Conservation (phyloP, 1,140 invertebrate genomes). For the Chlorops oryzae region DNA sequence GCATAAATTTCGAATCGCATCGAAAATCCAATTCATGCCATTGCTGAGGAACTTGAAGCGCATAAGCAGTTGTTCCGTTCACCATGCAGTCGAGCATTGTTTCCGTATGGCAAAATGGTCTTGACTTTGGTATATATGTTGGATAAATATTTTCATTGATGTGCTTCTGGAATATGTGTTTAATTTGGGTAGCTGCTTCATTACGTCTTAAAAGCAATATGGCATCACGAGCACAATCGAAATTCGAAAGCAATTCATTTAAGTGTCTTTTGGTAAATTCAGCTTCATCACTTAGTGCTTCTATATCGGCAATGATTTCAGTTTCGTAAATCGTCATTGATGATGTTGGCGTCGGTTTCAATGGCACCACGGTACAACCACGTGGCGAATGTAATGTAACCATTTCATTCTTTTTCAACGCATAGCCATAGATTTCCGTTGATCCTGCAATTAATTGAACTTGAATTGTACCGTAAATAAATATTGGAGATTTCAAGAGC, state of each 20-base stretch:
- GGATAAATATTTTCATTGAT: conserved; percentile 50
- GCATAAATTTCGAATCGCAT: conserved; percentile 34
- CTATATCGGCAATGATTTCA: background rate
- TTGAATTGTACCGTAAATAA: conserved; percentile 48
- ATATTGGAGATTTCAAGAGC: conserved; percentile 16
- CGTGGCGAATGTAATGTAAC: conserved; percentile 51
- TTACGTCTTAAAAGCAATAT: conserved; percentile 36
- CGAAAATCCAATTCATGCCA: conserved; percentile 36
- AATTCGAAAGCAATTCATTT: no score
- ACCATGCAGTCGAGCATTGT: conserved; percentile 36
- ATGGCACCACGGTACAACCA: conserved; percentile 50
- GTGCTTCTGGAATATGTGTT: conserved; percentile 27
- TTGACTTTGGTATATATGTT: conserved; percentile 21
- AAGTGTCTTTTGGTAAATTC: no score
- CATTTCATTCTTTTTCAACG: conserved; percentile 18
- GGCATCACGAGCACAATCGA: conserved; percentile 25
- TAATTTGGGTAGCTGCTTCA: conserved; percentile 15
- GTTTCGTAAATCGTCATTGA: background rate
- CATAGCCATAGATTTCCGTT: conserved; percentile 44
- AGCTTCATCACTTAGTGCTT: no score
- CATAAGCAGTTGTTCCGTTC: conserved; percentile 18
- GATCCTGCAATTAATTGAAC: conserved; percentile 44
- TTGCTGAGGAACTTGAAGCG: conserved; percentile 30
- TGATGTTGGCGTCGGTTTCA: conserved; percentile 22
- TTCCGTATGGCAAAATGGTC: conserved; percentile 27